Percentiles rank a stretch among this genome's conserved stretches.
Evolutionary conservation across 2,888 invertebrate species (phyloP).

Genomic region (Ectemnius lituratus): DNA sequence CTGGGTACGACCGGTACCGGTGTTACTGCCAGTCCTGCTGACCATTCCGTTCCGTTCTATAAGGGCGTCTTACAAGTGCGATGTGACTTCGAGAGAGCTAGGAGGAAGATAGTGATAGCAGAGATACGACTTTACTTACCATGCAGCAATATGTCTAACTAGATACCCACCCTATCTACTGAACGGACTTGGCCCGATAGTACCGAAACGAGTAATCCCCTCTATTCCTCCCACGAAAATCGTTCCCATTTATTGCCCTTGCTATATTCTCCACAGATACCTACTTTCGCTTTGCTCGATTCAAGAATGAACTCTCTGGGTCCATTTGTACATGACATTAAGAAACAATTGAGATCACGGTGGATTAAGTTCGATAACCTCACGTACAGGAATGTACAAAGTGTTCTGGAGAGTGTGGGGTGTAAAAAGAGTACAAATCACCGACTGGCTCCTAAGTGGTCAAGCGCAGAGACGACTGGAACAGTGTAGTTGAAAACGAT

Average conservation of each 20-base stretch:
- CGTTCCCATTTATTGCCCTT: slow-evolving; percentile 18
- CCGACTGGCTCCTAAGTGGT: no score
- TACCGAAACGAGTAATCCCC: slow-evolving; percentile 25
- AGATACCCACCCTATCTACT: slow-evolving; percentile 37
- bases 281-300: no score
- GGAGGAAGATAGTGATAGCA: slow-evolving; percentile 72
- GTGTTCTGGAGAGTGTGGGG: neutral
- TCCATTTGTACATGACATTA: no score
- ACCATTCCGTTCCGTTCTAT: slow-evolving; percentile 66
- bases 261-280: neutral
- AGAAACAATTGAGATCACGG: neutral
- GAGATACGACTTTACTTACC: slow-evolving; percentile 71
- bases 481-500: neutral
- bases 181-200: slow-evolving; percentile 23
- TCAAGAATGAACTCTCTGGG: no score
- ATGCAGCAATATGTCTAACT: slow-evolving; percentile 45
- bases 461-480: neutral
- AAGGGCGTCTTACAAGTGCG: slow-evolving; percentile 57
- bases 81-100: slow-evolving; percentile 70
- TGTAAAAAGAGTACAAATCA: neutral
- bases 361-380: neutral
- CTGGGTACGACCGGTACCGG: neutral
- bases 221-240: slow-evolving; percentile 19
- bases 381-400: neutral
- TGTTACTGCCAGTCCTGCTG: slow-evolving; percentile 48